phyloP scores from a whole-genome alignment of 2,888 invertebrate genomes.

The Lymantria monacha region DNA sequence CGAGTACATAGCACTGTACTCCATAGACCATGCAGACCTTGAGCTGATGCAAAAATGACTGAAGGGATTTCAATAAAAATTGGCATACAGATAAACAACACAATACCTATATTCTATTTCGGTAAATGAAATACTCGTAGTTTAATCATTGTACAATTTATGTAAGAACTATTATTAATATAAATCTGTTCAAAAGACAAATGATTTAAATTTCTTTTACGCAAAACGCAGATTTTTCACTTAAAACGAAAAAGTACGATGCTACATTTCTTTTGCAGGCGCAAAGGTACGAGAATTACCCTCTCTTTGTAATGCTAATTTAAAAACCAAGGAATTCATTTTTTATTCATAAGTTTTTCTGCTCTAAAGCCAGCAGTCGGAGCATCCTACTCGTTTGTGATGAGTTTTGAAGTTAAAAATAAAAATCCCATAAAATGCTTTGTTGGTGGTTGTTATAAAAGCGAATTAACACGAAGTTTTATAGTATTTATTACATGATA shows the following conservation, averaged over 20 bases:
- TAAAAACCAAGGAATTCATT: constrained; percentile 81
- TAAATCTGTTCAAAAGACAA: constrained; percentile 5
- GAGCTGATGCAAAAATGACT: too few species aligned
- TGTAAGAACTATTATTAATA: not conserved
- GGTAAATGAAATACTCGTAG: too few species aligned
- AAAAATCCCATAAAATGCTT: constrained; percentile 51
- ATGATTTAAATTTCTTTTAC: constrained; percentile 19
- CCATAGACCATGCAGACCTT: too few species aligned
- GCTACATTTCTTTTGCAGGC: constrained; percentile 71
- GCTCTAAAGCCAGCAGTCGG: constrained; percentile 73
- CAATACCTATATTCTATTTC: too few species aligned
- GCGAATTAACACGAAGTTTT: constrained; percentile 24
- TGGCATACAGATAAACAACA: too few species aligned
- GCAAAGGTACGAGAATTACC: constrained; percentile 78
- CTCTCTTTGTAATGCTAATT: constrained; percentile 81
- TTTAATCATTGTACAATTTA: too few species aligned
- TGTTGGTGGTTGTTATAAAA: constrained; percentile 31
- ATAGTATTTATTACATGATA: constrained; percentile 29
- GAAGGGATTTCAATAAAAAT: too few species aligned
- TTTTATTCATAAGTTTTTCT: constrained; percentile 82
- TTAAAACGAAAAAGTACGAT: constrained; percentile 68
- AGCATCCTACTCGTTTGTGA: constrained; percentile 72
- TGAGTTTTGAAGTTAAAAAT: constrained; percentile 63
- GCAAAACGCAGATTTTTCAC: constrained; percentile 64
- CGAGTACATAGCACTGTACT: too few species aligned